Percentiles rank a stretch among this genome's conserved stretches.
phyloP scores from a whole-genome alignment of 37 sponge, comb jelly and placozoan species.

The Theonella swinhoei region DNA sequence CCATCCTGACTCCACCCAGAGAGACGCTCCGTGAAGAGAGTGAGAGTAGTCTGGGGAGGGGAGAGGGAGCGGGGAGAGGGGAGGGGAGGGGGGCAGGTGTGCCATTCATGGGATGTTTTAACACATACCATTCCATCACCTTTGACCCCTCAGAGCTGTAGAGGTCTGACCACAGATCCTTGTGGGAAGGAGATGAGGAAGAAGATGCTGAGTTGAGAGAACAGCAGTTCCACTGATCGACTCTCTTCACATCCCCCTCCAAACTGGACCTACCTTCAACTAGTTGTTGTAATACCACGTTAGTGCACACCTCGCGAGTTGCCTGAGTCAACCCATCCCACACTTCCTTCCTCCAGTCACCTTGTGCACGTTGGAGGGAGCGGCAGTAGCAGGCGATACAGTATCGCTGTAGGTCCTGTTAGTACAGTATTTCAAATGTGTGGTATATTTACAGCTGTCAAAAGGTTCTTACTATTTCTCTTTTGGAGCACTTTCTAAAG shows the following conservation, averaged over 20 bases:
- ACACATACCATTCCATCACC: neutral
- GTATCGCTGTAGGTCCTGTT: conserved; percentile 25
- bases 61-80: neutral
- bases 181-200: neutral
- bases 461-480: conserved; percentile 3
- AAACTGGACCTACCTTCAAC: conserved; percentile 30
- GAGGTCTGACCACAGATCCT: neutral
- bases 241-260: neutral
- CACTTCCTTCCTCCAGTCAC: neutral
- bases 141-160: neutral
- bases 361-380: neutral
- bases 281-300: conserved; percentile 25
- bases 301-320: conserved; percentile 1
- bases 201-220: no score
- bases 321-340: conserved; percentile 15
- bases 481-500: neutral
- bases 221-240: no score
- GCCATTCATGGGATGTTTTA: neutral
- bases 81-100: neutral
- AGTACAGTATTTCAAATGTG: neutral
- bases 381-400: conserved; percentile 22
- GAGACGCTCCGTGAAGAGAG: conserved; percentile 30
- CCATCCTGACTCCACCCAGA: conserved; percentile 53
- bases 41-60: conserved; percentile 5
- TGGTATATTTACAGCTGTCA: neutral